Evolutionary conservation across 2,113 vertebrate species (phyloP).

Genomic region (Hippocampus barbouri): DNA sequence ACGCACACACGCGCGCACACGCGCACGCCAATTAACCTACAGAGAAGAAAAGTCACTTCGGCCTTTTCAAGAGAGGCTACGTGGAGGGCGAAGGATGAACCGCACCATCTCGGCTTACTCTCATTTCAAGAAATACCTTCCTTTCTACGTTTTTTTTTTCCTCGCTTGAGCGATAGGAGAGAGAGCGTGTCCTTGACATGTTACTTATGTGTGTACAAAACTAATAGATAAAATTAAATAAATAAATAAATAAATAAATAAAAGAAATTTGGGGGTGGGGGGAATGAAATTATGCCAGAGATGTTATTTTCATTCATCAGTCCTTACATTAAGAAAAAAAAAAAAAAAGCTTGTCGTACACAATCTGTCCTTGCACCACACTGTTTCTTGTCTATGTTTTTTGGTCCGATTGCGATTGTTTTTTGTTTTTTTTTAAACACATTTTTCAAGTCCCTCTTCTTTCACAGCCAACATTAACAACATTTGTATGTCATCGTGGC

Average conservation of each 20-base stretch:
- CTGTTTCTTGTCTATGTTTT: background rate
- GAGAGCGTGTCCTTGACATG: background rate
- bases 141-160: conserved; percentile 15
- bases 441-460: background rate
- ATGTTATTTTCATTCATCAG: background rate
- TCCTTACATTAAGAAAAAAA: background rate
- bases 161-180: background rate
- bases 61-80: conserved; percentile 55
- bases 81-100: conserved; percentile 30
- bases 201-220: background rate
- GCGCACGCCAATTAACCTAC: conserved; percentile 59
- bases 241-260: too few relatives aligned
- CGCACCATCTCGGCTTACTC: conserved; percentile 23
- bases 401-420: too few relatives aligned
- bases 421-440: background rate
- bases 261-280: too few relatives aligned
- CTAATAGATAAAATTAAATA: too few relatives aligned
- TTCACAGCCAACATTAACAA: background rate
- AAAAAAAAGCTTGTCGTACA: background rate
- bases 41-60: conserved; percentile 49
- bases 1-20: background rate
- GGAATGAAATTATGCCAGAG: background rate
- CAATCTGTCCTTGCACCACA: background rate
- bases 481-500: background rate
- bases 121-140: conserved; percentile 16